Evolutionary conservation across 2,888 invertebrate species (phyloP), one percentile per base, ranked within the genome.

Genomic region (Proisotoma minuta): DNA sequence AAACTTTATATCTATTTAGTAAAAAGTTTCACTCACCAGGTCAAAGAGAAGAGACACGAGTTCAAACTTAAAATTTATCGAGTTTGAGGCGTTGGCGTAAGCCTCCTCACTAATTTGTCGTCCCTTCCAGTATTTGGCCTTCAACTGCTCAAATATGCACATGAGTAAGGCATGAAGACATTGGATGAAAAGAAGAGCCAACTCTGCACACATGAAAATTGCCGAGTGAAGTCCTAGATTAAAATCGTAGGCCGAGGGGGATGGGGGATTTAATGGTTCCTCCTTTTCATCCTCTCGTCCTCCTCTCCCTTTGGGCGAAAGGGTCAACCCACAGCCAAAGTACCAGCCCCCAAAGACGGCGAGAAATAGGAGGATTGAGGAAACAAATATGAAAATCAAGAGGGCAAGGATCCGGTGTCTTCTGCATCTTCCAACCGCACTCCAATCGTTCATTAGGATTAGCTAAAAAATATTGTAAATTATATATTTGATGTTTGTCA

Each of bases 1-100:
- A n/a, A n/a, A n/a, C n/a, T n/a, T n/a, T n/a, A n/a, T 34, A 34
- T 34, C 34, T 34, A 34, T 34, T 34, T 34, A 10, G n/a, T 15
- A 18, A 47, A 5, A 47, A 15, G 28, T 49, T 23, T 23, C 28
- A 59, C 68, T 68, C 52, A 72, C 72, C 72, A 72, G 63, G 60
- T 72, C 72, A 57, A 69, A 72, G 20, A 72, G 60, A 18, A 72
- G 54, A 8, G 68, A 57, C 15, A 59, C 53, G 20, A 72, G 59
- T 23, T 72, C 72, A 59, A 72, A 72, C 54, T 64, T 65, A 59
- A 68, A 72, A 50, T 70, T 72, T 52, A 72, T 71, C 29, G 68
- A 62, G 57, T 71, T 66, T 10, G 63, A 65, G 47, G 67, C 63
- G 39, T 63, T 62, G 8, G 62, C 28, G 50, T 65, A 66, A 43